These are phyloP conservation scores for Carassius auratus DNA, from an alignment of 2,113 vertebrate genomes.

Conservation along the genomic window DNA sequence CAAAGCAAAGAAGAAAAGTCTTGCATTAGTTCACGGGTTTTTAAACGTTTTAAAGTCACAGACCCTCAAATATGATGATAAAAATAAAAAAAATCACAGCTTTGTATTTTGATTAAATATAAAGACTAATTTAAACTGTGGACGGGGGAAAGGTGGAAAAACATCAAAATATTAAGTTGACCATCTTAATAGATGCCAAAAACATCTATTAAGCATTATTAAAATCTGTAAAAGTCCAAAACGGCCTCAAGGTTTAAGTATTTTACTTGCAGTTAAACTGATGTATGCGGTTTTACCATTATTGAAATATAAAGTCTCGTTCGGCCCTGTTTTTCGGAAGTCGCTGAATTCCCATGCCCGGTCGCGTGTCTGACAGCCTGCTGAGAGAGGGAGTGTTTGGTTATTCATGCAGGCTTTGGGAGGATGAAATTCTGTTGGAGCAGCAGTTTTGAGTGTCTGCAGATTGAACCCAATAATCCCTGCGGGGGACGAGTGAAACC, in stretches of 20 bases:
- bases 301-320: not conserved
- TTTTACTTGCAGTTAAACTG: constrained; percentile 6
- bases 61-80: not conserved
- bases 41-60: not conserved
- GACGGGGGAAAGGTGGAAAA: not conserved
- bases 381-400: constrained; percentile 31
- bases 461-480: constrained; percentile 40
- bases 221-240: not conserved
- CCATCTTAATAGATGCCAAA: not conserved
- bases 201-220: constrained; percentile 10
- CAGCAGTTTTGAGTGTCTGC: constrained; percentile 20
- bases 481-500: constrained; percentile 14
- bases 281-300: constrained; percentile 11
- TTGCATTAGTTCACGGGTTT: not conserved
- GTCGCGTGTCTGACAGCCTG: constrained; percentile 7
- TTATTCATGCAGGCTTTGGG: constrained; percentile 35
- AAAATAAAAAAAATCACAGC: not conserved
- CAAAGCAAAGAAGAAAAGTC: not conserved
- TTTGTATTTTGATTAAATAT: not conserved
- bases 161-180: not conserved
- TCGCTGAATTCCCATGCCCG: not conserved
- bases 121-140: not conserved
- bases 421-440: constrained; percentile 40
- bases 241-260: not conserved
- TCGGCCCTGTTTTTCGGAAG: constrained; percentile 1